Percentiles rank a stretch among this genome's conserved stretches.
phyloP scores from a whole-genome alignment of 1,140 invertebrate genomes.

The Cydia fagiglandana region DNA sequence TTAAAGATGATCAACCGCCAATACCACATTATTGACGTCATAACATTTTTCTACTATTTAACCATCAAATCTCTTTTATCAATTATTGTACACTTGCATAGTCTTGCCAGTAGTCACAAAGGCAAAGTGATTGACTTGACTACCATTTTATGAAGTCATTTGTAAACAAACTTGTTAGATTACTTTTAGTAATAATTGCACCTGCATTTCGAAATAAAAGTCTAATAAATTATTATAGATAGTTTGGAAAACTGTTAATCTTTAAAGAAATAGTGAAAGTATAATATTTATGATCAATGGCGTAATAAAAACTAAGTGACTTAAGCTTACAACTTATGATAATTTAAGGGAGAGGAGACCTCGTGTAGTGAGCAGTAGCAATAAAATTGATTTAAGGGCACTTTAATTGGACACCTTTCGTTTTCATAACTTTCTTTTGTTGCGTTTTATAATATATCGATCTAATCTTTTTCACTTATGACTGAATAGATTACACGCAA shows the following conservation, averaged over 20 bases:
- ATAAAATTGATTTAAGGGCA: constrained; percentile 59
- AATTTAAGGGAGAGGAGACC: constrained; percentile 51
- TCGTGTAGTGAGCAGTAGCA: constrained; percentile 33
- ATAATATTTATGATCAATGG: constrained; percentile 44
- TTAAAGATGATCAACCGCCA: constrained; percentile 18
- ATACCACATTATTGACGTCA: constrained; percentile 7
- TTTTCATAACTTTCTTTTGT: constrained; percentile 58
- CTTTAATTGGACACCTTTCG: constrained; percentile 55
- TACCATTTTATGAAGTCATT: too few species aligned
- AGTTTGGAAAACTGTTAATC: constrained; percentile 20
- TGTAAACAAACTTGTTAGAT: background rate
- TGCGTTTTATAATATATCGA: background rate
- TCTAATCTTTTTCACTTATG: background rate
- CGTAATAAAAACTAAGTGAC: constrained; percentile 43
- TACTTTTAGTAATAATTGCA: background rate
- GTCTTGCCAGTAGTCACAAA: too few species aligned
- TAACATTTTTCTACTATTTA: background rate
- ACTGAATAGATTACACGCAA: background rate
- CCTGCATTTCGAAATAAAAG: background rate
- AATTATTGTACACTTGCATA: too few species aligned
- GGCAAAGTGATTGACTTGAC: too few species aligned
- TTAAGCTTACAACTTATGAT: constrained; percentile 33
- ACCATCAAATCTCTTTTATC: background rate
- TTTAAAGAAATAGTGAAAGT: constrained; percentile 48
- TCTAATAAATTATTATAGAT: constrained; percentile 8